Evolutionary conservation across 1,140 invertebrate genomes (phyloP).

Genomic region (Drosophila nannoptera): DNA sequence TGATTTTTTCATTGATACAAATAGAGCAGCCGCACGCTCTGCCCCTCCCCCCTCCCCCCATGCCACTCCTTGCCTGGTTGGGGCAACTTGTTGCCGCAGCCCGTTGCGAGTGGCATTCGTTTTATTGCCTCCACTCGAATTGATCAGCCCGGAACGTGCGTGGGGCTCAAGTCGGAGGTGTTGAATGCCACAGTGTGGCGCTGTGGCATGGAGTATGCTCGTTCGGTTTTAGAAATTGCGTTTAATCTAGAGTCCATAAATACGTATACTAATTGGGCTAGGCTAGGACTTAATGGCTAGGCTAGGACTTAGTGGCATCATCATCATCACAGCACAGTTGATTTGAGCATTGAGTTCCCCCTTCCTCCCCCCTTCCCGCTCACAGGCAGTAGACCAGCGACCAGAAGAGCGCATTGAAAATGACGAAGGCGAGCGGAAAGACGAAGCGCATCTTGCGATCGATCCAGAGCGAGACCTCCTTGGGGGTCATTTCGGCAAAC

Average conservation of each 20-base stretch:
- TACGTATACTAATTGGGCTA: constrained; percentile 20
- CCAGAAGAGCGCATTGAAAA: constrained; percentile 93
- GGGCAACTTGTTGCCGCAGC: constrained; percentile 53
- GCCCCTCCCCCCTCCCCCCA: constrained; percentile 3
- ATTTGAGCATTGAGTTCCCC: constrained; percentile 22
- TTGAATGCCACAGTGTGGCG: constrained; percentile 27
- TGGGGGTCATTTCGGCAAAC: constrained; percentile 89
- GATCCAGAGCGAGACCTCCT: constrained; percentile 92
- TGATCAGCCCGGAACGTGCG: constrained; percentile 70
- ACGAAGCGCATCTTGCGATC: constrained; percentile 87
- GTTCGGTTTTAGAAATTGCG: constrained; percentile 29
- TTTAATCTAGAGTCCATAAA: constrained; percentile 36
- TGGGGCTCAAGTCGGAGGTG: constrained; percentile 51
- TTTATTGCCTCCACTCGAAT: constrained; percentile 64
- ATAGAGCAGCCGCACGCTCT: constrained; percentile 40
- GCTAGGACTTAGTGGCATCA: constrained; percentile 15
- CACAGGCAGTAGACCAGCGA: constrained; percentile 83
- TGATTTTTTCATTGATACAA: constrained; percentile 77
- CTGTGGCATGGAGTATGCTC: background rate
- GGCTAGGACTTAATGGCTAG: constrained; percentile 5
- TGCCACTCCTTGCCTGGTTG: constrained; percentile 9
- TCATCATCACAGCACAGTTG: constrained; percentile 26
- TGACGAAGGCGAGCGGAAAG: constrained; percentile 87
- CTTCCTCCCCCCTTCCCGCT: background rate
- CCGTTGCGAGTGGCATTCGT: constrained; percentile 37